These are phyloP conservation scores for Drosophila formosana DNA, from an alignment of 2,888 invertebrate genomes.

Conservation along the genomic window DNA sequence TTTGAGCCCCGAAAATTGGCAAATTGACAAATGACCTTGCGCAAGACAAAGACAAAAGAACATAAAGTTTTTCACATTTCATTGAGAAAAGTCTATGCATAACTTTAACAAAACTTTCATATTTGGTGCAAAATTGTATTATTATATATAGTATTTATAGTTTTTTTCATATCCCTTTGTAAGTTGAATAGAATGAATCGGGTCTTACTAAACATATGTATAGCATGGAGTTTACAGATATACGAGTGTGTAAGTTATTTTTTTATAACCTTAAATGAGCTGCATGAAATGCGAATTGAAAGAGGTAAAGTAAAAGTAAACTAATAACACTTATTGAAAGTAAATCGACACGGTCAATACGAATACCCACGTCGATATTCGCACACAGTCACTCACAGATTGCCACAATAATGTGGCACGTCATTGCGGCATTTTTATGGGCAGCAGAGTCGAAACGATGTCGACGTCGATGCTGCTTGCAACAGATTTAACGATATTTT, in stretches of 20 bases:
- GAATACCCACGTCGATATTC: conserved; percentile 1
- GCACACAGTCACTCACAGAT: conserved; percentile 6
- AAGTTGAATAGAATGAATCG: too few species aligned
- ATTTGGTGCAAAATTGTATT: not conserved
- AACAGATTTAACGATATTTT: conserved; percentile 44
- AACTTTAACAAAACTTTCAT: conserved; percentile 6
- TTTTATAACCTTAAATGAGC: not conserved
- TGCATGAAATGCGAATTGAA: not conserved
- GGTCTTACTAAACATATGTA: too few species aligned
- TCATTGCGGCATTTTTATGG: conserved; percentile 70
- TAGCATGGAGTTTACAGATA: not conserved
- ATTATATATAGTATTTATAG: too few species aligned
- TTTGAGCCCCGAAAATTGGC: conserved; percentile 14
- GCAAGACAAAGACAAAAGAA: conserved; percentile 25
- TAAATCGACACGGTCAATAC: conserved; percentile 1
- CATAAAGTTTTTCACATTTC: conserved; percentile 20
- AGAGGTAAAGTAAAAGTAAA: conserved; percentile 14
- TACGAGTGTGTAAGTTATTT: not conserved
- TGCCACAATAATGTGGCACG: conserved; percentile 59
- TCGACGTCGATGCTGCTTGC: conserved; percentile 54
- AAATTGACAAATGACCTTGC: conserved; percentile 46
- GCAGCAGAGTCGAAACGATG: conserved; percentile 40
- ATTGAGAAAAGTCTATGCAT: conserved; percentile 9
- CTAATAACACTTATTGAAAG: conserved; percentile 19
- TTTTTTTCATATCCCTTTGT: too few species aligned